Percentiles rank a stretch among this genome's conserved stretches.
phyloP scores from a whole-genome alignment of 1,140 invertebrate genomes.

The Lepidurus couesii region DNA sequence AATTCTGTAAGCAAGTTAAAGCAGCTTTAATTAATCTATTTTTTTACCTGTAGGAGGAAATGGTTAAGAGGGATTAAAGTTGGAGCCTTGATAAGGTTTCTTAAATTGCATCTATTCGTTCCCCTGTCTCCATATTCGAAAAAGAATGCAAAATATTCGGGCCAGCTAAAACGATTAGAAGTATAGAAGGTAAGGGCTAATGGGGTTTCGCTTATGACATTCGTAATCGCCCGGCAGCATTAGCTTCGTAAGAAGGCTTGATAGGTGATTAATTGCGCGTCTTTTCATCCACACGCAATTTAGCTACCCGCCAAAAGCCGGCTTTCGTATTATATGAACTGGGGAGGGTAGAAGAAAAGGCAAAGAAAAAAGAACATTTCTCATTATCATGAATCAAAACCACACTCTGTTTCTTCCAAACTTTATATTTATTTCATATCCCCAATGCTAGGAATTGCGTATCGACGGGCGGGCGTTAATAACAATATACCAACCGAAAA shows the following conservation, averaged over 20 bases:
- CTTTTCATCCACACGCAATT: slow-evolving; percentile 1
- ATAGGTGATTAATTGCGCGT: slow-evolving; percentile 18
- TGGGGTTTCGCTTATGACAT: background rate
- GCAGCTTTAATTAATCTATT: no score
- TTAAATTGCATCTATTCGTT: background rate
- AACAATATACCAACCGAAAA: slow-evolving; percentile 3
- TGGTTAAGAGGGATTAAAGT: no score
- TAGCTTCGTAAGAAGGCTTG: slow-evolving; percentile 4
- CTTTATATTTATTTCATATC: slow-evolving; percentile 9
- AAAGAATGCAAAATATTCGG: background rate
- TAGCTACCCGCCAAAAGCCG: background rate
- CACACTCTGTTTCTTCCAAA: background rate
- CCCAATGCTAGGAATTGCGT: background rate
- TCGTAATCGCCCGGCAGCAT: background rate
- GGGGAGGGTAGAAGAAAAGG: background rate
- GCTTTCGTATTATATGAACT: background rate
- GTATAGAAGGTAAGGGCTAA: background rate
- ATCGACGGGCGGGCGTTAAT: slow-evolving; percentile 20
- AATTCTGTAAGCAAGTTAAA: no score
- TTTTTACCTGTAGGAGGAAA: no score
- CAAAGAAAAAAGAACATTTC: background rate
- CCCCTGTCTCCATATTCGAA: background rate
- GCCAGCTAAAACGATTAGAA: background rate
- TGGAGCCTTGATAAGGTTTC: background rate
- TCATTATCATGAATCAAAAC: slow-evolving; percentile 22